Percentiles rank a stretch among this genome's conserved stretches.
phyloP scores from a whole-genome alignment of 1,140 invertebrate genomes.

The Ephestia elutella region DNA sequence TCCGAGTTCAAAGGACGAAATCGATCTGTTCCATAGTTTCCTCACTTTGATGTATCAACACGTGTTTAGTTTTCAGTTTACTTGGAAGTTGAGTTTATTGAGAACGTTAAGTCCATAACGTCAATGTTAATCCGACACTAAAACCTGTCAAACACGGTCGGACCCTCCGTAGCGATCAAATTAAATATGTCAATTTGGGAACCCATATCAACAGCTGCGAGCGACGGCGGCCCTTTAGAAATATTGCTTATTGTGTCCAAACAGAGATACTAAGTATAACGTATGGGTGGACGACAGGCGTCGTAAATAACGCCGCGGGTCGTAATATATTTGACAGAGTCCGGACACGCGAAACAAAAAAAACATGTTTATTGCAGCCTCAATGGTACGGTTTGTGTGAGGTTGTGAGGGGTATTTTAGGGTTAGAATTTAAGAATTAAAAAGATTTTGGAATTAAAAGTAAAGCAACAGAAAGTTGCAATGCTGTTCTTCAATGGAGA shows the following conservation, averaged over 20 bases:
- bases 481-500: no score
- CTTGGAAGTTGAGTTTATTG: constrained; percentile 38
- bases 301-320: constrained; percentile 71
- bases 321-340: constrained; percentile 74
- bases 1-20: constrained; percentile 61
- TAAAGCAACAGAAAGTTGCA: neutral
- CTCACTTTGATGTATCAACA: constrained; percentile 57
- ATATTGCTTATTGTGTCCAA: constrained; percentile 75
- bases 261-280: constrained; percentile 75
- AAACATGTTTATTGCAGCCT: constrained; percentile 69
- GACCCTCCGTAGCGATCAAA: constrained; percentile 68
- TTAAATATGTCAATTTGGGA: constrained; percentile 74
- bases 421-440: neutral
- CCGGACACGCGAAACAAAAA: constrained; percentile 70
- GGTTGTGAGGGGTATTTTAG: neutral
- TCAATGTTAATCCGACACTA: constrained; percentile 71
- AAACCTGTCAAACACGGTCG: constrained; percentile 69
- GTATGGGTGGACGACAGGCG: constrained; percentile 71
- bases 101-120: constrained; percentile 60
- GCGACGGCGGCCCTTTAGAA: constrained; percentile 71
- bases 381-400: neutral
- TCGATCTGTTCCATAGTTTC: constrained; percentile 54
- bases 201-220: constrained; percentile 73
- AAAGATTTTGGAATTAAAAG: neutral
- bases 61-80: constrained; percentile 26